These are phyloP conservation scores for Peromyscus californicus DNA, from an alignment of 2,113 vertebrate species.

Conservation along the genomic window DNA sequence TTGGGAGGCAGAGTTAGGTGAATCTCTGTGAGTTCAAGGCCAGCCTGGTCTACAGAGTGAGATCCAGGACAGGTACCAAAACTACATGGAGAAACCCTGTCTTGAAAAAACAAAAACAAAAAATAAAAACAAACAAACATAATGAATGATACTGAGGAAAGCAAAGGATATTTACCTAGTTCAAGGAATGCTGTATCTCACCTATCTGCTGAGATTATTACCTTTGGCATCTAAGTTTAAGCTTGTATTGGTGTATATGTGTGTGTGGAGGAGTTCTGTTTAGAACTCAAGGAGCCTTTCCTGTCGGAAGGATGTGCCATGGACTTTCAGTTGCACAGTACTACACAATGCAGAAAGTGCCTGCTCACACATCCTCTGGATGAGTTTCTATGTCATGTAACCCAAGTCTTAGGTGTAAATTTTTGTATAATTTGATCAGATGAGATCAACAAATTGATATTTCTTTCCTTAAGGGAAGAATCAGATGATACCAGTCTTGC, in stretches of 20 bases:
- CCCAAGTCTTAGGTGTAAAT: neutral
- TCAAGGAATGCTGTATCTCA: neutral
- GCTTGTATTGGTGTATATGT: neutral
- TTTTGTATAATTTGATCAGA: neutral
- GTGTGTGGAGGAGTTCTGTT: neutral
- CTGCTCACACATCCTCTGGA: neutral
- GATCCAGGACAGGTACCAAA: too few species aligned
- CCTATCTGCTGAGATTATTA: neutral
- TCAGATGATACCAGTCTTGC: conserved; percentile 18
- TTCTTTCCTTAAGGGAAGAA: conserved; percentile 3
- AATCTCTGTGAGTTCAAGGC: too few species aligned
- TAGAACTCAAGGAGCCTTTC: neutral
- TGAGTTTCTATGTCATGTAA: neutral
- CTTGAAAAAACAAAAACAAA: too few species aligned
- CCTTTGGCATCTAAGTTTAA: neutral
- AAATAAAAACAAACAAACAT: neutral
- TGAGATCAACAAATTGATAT: neutral
- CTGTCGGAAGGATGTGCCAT: too few species aligned
- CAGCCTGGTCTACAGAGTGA: too few species aligned
- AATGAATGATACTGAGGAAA: conserved; percentile 32
- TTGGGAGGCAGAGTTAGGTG: too few species aligned
- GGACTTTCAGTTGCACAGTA: rapidly evolving
- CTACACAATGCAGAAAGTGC: neutral
- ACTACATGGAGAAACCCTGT: too few species aligned
- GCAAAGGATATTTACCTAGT: neutral